A percentile compares a stretch with the other conserved stretches of the same genome.
Conservation (phyloP, 2,797 vertebrate genomes). For the Eurystomus glaucurus region DNA sequence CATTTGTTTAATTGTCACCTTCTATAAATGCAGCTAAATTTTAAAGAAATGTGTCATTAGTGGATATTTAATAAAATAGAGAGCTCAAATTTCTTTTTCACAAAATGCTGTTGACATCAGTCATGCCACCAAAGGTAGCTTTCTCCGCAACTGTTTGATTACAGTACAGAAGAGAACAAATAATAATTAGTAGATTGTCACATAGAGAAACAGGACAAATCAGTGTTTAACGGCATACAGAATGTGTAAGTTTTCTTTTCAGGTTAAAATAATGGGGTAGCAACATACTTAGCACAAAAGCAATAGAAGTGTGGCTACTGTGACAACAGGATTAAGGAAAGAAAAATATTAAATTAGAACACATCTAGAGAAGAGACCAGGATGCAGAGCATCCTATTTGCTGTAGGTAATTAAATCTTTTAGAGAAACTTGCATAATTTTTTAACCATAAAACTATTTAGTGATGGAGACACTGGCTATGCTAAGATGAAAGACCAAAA, state of each 20-base stretch:
- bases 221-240: not conserved
- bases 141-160: not conserved
- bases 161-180: not conserved
- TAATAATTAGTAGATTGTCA: not conserved
- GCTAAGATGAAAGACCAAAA: not conserved
- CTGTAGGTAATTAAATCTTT: not conserved
- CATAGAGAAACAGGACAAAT: not conserved
- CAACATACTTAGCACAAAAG: not conserved
- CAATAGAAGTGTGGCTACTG: not conserved
- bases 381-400: not conserved
- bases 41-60: not conserved
- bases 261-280: not conserved
- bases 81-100: not conserved
- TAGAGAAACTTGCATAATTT: not conserved
- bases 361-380: not conserved
- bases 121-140: not conserved
- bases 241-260: not conserved
- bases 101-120: not conserved
- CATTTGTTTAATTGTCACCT: not conserved
- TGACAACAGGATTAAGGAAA: not conserved
- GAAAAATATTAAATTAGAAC: not conserved
- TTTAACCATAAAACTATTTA: not conserved
- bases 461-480: not conserved
- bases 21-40: not conserved
- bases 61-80: not conserved